Evolutionary conservation across 2,888 invertebrate genomes (phyloP).

Genomic region (Ophraella communa): DNA sequence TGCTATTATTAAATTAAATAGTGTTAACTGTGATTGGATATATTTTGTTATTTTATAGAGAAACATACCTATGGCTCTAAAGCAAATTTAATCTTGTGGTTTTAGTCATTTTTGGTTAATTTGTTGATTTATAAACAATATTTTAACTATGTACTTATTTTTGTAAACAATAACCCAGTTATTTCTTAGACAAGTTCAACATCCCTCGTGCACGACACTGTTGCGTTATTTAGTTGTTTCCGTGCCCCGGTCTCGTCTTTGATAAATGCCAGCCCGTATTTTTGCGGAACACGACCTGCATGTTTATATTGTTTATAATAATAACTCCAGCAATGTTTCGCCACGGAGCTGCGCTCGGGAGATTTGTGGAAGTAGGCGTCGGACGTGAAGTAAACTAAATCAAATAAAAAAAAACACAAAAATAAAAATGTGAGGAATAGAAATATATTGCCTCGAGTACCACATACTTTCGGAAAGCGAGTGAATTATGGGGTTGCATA

Average conservation of each 20-base stretch:
- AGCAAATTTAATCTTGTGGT: too few relatives aligned
- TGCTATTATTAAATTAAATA: too few relatives aligned
- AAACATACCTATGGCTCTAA: too few relatives aligned
- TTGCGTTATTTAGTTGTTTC: slow-evolving; percentile 25
- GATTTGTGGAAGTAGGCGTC: slow-evolving; percentile 30
- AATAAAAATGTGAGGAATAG: slow-evolving; percentile 1
- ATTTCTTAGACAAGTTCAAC: background rate
- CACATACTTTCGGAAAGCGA: slow-evolving; percentile 11
- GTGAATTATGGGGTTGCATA: slow-evolving; percentile 12
- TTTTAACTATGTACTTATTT: too few relatives aligned
- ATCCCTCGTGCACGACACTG: slow-evolving; percentile 16
- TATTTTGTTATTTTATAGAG: too few relatives aligned
- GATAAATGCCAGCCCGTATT: slow-evolving; percentile 31
- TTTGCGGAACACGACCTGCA: slow-evolving; percentile 31
- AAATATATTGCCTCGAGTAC: slow-evolving; percentile 19
- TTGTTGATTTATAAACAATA: too few relatives aligned
- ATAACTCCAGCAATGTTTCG: slow-evolving; percentile 24
- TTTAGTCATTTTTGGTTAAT: too few relatives aligned
- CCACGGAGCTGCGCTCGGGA: slow-evolving; percentile 22
- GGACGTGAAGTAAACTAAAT: slow-evolving; percentile 29
- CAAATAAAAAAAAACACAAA: slow-evolving; percentile 21
- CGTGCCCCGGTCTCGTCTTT: slow-evolving; percentile 19
- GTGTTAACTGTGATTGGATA: too few relatives aligned
- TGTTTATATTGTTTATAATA: slow-evolving; percentile 37
- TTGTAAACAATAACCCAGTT: background rate